Evolutionary conservation across 2,797 vertebrate genomes (phyloP).

Genomic region (Gouania willdenowi): DNA sequence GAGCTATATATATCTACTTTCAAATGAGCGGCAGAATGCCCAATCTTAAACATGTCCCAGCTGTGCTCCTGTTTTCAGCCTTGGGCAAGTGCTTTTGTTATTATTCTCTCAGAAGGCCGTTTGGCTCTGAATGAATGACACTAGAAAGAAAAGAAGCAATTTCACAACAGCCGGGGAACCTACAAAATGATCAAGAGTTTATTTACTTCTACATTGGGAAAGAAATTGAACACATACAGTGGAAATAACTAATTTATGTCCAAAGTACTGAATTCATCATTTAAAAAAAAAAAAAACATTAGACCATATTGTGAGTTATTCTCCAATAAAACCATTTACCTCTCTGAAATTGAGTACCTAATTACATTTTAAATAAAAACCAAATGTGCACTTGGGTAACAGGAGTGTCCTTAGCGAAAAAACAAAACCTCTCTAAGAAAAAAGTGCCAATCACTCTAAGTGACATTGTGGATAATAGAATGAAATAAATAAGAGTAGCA

Average conservation of each 20-base stretch:
- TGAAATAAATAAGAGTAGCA: constrained; percentile 90
- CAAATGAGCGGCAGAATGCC: constrained; percentile 96
- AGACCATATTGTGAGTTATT: too few relatives aligned
- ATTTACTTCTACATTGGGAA: not conserved
- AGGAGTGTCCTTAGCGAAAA: constrained; percentile 18
- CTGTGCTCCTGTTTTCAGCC: constrained; percentile 96
- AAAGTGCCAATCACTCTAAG: constrained; percentile 73
- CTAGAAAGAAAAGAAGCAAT: constrained; percentile 77
- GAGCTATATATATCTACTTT: constrained; percentile 95
- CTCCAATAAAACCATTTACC: not conserved
- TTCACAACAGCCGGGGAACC: constrained; percentile 36
- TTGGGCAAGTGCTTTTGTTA: constrained; percentile 80
- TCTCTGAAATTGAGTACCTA: not conserved
- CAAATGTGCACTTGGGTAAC: constrained; percentile 7
- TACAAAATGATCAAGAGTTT: constrained; percentile 20
- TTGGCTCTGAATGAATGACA: constrained; percentile 99
- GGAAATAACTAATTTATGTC: too few relatives aligned
- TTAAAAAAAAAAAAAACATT: too few relatives aligned
- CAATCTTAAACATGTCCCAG: constrained; percentile 99
- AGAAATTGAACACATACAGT: too few relatives aligned
- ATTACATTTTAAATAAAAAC: constrained; percentile 15
- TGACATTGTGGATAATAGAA: constrained; percentile 81
- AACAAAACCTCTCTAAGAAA: constrained; percentile 38
- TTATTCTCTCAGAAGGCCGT: constrained; percentile 76
- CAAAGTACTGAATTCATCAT: too few relatives aligned